These are phyloP conservation scores for Naja naja DNA, from an alignment of 2,113 vertebrate species.

Conservation along the genomic window DNA sequence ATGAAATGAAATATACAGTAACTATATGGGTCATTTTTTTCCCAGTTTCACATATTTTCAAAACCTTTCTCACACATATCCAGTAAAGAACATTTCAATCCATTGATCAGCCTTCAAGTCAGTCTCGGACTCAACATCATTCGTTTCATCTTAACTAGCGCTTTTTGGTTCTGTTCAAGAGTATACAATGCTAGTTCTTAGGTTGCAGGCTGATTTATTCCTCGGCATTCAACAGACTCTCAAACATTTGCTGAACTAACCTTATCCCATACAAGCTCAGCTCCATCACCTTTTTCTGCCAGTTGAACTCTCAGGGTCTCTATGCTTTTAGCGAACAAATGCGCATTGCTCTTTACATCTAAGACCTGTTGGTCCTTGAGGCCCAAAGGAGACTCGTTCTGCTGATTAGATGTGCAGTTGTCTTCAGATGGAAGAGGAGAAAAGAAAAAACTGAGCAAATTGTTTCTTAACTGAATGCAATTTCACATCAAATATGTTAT, in stretches of 20 bases:
- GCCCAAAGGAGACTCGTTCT: conserved; percentile 73
- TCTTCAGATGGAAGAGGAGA: conserved; percentile 37
- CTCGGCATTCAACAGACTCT: neutral
- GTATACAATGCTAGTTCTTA: neutral
- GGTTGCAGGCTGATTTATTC: fast-evolving
- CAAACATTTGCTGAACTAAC: conserved; percentile 64
- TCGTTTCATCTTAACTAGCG: neutral
- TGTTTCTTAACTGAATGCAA: neutral
- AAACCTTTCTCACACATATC: neutral
- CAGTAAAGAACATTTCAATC: neutral
- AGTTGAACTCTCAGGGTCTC: conserved; percentile 85
- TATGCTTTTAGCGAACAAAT: conserved; percentile 88
- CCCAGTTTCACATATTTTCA: neutral
- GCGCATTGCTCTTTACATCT: conserved; percentile 82
- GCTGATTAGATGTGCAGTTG: conserved; percentile 62
- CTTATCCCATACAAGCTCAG: conserved; percentile 97
- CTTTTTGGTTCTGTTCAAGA: neutral
- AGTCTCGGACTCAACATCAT: neutral
- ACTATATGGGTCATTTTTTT: neutral
- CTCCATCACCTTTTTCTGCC: conserved; percentile 85
- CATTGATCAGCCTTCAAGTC: neutral
- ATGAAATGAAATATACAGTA: neutral
- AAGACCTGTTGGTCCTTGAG: conserved; percentile 95
- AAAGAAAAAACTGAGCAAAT: neutral
- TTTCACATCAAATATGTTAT: neutral